These are phyloP conservation scores for Aphelocoma californica DNA, from an alignment of 2,797 vertebrate species.

Conservation along the genomic window DNA sequence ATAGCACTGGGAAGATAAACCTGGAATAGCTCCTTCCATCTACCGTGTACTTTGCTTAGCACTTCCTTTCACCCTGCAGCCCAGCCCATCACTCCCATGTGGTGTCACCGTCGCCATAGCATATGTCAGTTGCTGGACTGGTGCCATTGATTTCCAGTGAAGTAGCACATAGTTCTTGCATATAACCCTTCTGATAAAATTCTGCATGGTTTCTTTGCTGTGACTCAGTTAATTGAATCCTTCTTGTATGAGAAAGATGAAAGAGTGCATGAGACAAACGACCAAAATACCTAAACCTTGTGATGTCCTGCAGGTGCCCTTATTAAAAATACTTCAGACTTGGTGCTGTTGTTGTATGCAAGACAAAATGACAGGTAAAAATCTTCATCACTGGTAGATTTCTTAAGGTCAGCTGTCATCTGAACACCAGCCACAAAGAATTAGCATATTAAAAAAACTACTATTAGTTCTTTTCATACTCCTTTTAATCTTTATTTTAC, in stretches of 20 bases:
- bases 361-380: background rate
- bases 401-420: slow-evolving; percentile 17
- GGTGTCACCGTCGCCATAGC: slow-evolving; percentile 22
- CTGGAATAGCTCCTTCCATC: slow-evolving; percentile 21
- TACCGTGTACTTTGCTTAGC: background rate
- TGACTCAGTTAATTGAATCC: slow-evolving; percentile 55
- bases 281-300: slow-evolving; percentile 25
- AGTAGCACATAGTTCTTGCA: slow-evolving; percentile 64
- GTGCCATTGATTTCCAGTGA: slow-evolving; percentile 69
- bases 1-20: slow-evolving; percentile 30
- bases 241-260: slow-evolving; percentile 21
- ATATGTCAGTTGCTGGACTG: slow-evolving; percentile 67
- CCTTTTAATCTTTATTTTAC: background rate
- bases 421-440: background rate
- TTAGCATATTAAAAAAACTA: background rate
- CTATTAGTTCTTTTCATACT: background rate
- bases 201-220: slow-evolving; percentile 44
- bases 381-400: background rate
- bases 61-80: slow-evolving; percentile 36
- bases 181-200: slow-evolving; percentile 69
- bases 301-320: background rate
- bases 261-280: background rate
- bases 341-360: background rate
- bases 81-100: slow-evolving; percentile 38
- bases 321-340: background rate